phyloP scores from a whole-genome alignment of 2,797 vertebrate species.

The Ceryle rudis region DNA sequence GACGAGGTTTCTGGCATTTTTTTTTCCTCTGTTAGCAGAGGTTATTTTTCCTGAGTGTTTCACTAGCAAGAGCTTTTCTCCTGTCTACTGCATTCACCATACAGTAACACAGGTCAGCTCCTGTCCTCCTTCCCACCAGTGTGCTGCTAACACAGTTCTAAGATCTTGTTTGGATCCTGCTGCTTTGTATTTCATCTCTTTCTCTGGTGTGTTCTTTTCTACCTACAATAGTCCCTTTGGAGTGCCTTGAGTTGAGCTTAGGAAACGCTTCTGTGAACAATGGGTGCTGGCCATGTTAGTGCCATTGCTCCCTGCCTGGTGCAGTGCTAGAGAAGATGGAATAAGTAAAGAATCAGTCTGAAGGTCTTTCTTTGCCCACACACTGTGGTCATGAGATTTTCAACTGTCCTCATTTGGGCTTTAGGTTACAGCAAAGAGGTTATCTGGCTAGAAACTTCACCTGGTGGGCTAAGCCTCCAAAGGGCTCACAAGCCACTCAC shows the following conservation, averaged over 20 bases:
- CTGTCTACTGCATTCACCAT: not conserved
- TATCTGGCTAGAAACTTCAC: not conserved
- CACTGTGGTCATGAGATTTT: not conserved
- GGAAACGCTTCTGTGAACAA: not conserved
- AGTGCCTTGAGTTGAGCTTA: not conserved
- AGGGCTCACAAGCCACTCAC: not conserved
- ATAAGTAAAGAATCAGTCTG: not conserved
- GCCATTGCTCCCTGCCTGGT: not conserved
- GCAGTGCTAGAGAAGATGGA: not conserved
- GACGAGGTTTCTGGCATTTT: not conserved
- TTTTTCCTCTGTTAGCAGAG: not conserved
- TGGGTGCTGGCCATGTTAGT: not conserved
- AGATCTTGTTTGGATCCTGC: not conserved
- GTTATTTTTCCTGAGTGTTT: not conserved
- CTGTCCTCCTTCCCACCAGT: not conserved
- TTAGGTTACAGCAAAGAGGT: not conserved
- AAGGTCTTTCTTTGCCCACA: not conserved
- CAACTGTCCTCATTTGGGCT: not conserved
- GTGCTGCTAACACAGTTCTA: not conserved
- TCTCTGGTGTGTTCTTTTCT: not conserved
- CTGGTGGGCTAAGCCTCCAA: not conserved
- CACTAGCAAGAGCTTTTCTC: not conserved
- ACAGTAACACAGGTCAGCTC: not conserved
- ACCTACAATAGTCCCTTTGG: not conserved
- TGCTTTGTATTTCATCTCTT: not conserved